These are phyloP conservation scores for Climacteris rufus DNA, from an alignment of 2,113 vertebrate species.

Conservation along the genomic window DNA sequence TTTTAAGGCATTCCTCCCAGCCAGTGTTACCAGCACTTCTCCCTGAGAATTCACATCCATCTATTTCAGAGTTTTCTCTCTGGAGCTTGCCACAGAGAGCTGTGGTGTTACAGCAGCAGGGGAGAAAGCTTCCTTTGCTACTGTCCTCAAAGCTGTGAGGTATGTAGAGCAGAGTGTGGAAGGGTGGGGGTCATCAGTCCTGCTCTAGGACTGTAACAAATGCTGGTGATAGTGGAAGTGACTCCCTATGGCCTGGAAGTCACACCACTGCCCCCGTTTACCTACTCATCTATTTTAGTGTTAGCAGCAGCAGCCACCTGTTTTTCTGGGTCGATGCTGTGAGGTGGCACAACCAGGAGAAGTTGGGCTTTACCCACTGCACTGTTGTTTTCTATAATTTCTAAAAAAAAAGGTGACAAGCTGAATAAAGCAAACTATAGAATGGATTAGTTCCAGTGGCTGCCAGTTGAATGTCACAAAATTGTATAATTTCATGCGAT, in stretches of 20 bases:
- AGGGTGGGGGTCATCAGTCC: background rate
- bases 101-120: background rate
- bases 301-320: background rate
- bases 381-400: background rate
- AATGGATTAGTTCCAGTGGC: background rate
- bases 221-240: background rate
- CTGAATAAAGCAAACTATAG: background rate
- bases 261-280: background rate
- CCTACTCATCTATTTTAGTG: background rate
- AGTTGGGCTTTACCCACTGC: background rate
- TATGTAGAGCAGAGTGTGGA: background rate
- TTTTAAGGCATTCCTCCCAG: background rate
- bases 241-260: background rate
- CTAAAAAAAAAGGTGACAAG: background rate
- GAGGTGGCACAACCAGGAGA: background rate
- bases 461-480: background rate
- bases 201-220: background rate
- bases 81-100: background rate
- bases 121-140: background rate
- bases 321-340: background rate
- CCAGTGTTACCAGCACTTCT: background rate
- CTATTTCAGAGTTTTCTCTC: background rate
- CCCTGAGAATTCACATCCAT: background rate
- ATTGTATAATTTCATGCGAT: background rate
- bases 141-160: background rate